Evolutionary conservation across 2,888 invertebrate genomes (phyloP).

Genomic region (Psylliodes chrysocephalus): DNA sequence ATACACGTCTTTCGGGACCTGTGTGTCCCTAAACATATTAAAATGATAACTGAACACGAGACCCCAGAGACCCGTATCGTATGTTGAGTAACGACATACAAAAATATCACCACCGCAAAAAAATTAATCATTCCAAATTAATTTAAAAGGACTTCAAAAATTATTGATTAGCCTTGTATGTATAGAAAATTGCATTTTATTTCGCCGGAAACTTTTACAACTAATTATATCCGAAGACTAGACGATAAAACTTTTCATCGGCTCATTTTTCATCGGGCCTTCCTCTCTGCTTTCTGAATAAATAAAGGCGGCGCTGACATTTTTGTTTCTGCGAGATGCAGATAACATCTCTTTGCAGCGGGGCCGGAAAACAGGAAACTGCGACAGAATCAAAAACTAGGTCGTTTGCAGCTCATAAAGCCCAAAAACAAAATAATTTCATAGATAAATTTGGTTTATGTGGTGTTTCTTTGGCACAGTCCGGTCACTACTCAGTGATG

Average conservation of each 20-base stretch:
- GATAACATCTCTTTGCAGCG: conserved; percentile 13
- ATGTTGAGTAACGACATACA: too few relatives aligned
- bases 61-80: too few relatives aligned
- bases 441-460: conserved; percentile 45
- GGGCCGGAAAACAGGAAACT: not conserved
- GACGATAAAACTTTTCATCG: conserved; percentile 10
- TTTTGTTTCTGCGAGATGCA: conserved; percentile 18
- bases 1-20: too few relatives aligned
- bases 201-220: not conserved
- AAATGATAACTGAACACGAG: too few relatives aligned
- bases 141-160: not conserved
- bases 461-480: conserved; percentile 35
- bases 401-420: conserved; percentile 57
- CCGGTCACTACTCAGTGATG: not conserved
- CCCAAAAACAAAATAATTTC: conserved; percentile 56
- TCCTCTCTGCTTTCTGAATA: not conserved
- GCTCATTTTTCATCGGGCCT: conserved; percentile 10
- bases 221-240: conserved; percentile 5
- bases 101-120: too few relatives aligned
- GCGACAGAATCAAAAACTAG: conserved; percentile 9
- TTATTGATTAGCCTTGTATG: too few relatives aligned
- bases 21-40: too few relatives aligned
- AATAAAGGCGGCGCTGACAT: conserved; percentile 13
- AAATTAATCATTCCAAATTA: too few relatives aligned
- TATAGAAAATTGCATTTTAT: not conserved